A percentile compares a stretch with the other conserved stretches of the same genome.
Conservation (phyloP, 2,797 vertebrate species). For the Spheniscus humboldti region DNA sequence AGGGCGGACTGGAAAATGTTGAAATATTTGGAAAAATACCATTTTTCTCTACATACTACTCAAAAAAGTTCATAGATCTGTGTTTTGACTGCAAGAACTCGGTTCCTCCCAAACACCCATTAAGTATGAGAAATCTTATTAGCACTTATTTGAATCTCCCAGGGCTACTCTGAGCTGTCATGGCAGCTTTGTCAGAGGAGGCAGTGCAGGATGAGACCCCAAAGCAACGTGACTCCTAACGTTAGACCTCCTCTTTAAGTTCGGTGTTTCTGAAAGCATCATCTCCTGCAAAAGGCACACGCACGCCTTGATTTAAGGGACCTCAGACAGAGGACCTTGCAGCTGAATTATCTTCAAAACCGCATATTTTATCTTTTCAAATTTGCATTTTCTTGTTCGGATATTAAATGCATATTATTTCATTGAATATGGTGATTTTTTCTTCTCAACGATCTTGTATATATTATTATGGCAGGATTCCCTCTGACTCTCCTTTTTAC, state of each 20-base stretch:
- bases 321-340: not conserved
- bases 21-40: not conserved
- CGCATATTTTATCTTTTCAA: not conserved
- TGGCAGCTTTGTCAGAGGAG: not conserved
- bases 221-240: accelerated
- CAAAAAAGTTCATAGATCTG: not conserved
- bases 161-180: not conserved
- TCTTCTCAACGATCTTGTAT: not conserved
- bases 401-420: not conserved
- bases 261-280: not conserved
- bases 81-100: not conserved
- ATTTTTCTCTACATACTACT: not conserved
- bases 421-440: not conserved
- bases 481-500: not conserved
- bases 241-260: accelerated
- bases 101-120: not conserved
- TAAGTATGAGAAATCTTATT: not conserved
- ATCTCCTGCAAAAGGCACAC: not conserved
- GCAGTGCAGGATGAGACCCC: not conserved
- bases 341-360: not conserved
- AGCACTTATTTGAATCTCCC: not conserved
- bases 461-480: not conserved
- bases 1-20: not conserved
- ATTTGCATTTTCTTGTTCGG: not conserved
- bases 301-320: not conserved